Base-by-base conservation (phyloP, 2,797 vertebrate species). In the Borostomias antarcticus region DNA sequence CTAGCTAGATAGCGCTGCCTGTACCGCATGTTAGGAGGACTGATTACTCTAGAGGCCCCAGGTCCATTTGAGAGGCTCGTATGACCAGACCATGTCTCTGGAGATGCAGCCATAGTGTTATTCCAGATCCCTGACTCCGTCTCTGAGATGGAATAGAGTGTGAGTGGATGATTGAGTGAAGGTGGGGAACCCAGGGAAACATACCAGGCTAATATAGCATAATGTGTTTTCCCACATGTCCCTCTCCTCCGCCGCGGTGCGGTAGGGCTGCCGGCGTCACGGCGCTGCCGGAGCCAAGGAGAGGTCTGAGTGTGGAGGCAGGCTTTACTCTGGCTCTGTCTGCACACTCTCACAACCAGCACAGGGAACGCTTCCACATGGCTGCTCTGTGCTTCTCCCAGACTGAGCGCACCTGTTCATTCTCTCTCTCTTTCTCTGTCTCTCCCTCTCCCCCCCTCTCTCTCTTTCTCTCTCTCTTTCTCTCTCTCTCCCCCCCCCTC, bases 131-230 rank as follows among this genome's bases (percentile, higher is more conserved):
- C 37, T 63, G 45, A 62, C 50, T 25, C 52, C 40, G 2, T 28
- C n/a, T 47, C 21, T 64, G 62, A 64, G 29, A 37, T 21, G 7
- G 0, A 52, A 54, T 21, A 7, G 37, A 33, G 64, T 11, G 23
- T 1, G 58, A 62, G 66, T 25, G 58, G 47, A 68, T 32, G 66
- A 53, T 68, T 60, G 66, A 61, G 50, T 9, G 45, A 51, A 53
- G 32, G 32, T 21, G 50, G 35, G n/a, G n/a, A n/a, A 47, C 47
- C 58, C 58, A 45, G 50, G 26, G 48, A 47, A 62, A 62, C 58
- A 69, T 62, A 62, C 58, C 59, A 69, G 67, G 53, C 28, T 57
- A 62, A 62, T 62, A 26, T 51, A 69, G 59, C 28, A 23, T 32
- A 54, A 47, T 62, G 19, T 30, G 21, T 32, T 43, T 53, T 25